These are phyloP conservation scores for Hydropotes inermis DNA, from an alignment of 2,113 vertebrate genomes.

Conservation along the genomic window DNA sequence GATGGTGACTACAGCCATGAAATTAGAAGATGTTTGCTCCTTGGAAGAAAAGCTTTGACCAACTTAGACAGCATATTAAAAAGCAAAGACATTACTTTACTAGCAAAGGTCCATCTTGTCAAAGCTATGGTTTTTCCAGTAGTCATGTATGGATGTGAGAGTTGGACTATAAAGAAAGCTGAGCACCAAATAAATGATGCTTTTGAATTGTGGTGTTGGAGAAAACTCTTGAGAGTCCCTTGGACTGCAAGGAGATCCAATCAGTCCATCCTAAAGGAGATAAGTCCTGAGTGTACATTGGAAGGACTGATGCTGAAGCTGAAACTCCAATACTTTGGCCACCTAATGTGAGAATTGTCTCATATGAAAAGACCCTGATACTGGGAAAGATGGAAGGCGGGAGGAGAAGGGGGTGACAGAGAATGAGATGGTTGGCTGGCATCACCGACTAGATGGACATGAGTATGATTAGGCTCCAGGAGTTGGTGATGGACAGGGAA, in stretches of 20 bases:
- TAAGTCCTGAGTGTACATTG: not conserved
- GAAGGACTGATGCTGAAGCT: not conserved
- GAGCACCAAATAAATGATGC: not conserved
- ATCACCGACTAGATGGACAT: not conserved
- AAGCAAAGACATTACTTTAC: not conserved
- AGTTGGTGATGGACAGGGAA: not conserved
- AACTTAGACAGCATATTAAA: not conserved
- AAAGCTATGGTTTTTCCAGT: not conserved
- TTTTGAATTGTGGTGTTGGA: not conserved
- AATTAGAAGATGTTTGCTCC: not conserved
- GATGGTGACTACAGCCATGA: not conserved
- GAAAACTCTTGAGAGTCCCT: not conserved
- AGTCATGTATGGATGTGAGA: not conserved
- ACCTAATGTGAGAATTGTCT: not conserved
- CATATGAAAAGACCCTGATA: not conserved
- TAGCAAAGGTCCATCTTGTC: not conserved
- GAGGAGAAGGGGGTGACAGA: not conserved
- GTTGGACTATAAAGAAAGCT: not conserved
- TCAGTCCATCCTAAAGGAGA: not conserved
- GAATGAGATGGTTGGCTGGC: not conserved
- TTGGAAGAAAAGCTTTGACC: not conserved
- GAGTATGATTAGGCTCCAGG: not conserved
- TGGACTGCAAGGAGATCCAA: not conserved
- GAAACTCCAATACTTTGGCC: not conserved
- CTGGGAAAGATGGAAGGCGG: accelerated